A percentile compares a stretch with the other conserved stretches of the same genome.
phyloP scores from a whole-genome alignment of 1,140 invertebrate species.

The Harpegnathos saltator region DNA sequence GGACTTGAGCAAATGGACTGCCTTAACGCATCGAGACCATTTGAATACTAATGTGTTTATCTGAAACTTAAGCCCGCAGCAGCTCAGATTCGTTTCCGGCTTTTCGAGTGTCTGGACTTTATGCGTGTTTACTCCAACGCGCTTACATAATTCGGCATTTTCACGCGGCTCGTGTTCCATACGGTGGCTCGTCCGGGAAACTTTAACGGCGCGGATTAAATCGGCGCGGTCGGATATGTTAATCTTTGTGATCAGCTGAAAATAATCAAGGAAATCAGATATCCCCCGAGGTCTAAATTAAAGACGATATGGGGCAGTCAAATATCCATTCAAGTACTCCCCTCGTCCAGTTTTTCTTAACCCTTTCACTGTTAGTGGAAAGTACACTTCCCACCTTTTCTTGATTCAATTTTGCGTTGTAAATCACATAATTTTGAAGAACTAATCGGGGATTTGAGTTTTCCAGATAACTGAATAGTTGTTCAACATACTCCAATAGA shows the following conservation, averaged over 20 bases:
- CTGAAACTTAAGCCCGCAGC: neutral
- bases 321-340: neutral
- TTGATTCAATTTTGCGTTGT: too few relatives aligned
- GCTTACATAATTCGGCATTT: conserved; percentile 5
- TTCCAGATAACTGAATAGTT: too few relatives aligned
- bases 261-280: neutral
- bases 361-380: too few relatives aligned
- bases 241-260: neutral
- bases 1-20: conserved; percentile 60
- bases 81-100: neutral
- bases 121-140: neutral
- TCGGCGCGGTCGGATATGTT: neutral
- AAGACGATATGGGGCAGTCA: neutral
- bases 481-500: too few relatives aligned
- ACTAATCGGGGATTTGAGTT: too few relatives aligned
- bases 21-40: neutral
- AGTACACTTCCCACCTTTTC: too few relatives aligned
- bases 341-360: too few relatives aligned
- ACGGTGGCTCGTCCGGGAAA: neutral
- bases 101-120: neutral
- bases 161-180: neutral
- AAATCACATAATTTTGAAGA: too few relatives aligned
- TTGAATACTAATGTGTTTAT: conserved; percentile 22
- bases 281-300: neutral
- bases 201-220: neutral